These are phyloP conservation scores for Aurelia sp. DNA, from an alignment of 30 jellyfish, hydroid and myxozoan genomes.

Conservation along the genomic window DNA sequence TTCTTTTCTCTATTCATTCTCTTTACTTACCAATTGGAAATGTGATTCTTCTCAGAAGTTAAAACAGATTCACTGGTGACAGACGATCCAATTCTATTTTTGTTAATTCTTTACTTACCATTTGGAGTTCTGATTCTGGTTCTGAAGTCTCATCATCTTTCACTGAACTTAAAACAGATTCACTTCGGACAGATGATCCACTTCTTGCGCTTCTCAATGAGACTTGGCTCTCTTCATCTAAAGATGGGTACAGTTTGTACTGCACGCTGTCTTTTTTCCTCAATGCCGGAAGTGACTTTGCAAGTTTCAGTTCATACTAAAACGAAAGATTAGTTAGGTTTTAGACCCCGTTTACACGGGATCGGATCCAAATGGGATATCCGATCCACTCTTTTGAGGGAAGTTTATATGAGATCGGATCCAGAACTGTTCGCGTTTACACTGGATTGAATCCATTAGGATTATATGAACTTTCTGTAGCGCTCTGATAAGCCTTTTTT, in stretches of 20 bases:
- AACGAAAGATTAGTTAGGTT: neutral
- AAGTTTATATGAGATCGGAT: too few species aligned
- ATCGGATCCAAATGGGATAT: neutral
- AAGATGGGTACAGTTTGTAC: conserved; percentile 16
- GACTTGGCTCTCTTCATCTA: conserved; percentile 49
- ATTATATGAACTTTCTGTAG: too few species aligned
- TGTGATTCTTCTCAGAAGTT: conserved; percentile 23
- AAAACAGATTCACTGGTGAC: conserved; percentile 11
- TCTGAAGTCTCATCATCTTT: conserved; percentile 9
- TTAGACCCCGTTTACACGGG: neutral
- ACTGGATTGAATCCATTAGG: too few species aligned
- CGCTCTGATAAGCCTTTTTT: too few species aligned
- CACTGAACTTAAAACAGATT: conserved; percentile 6
- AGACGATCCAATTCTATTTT: too few species aligned
- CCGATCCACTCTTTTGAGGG: too few species aligned
- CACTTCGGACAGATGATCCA: conserved; percentile 20
- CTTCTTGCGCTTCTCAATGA: conserved; percentile 31
- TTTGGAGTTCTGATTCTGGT: conserved; percentile 33
- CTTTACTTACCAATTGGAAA: conserved; percentile 23
- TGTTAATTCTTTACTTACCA: conserved; percentile 8
- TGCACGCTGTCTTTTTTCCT: neutral
- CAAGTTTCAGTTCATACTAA: conserved; percentile 62
- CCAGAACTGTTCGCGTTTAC: too few species aligned
- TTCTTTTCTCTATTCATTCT: neutral
- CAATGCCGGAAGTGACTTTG: neutral